These are phyloP conservation scores for Macrobrachium rosenbergii DNA, from an alignment of 1,140 invertebrate species.

Conservation along the genomic window DNA sequence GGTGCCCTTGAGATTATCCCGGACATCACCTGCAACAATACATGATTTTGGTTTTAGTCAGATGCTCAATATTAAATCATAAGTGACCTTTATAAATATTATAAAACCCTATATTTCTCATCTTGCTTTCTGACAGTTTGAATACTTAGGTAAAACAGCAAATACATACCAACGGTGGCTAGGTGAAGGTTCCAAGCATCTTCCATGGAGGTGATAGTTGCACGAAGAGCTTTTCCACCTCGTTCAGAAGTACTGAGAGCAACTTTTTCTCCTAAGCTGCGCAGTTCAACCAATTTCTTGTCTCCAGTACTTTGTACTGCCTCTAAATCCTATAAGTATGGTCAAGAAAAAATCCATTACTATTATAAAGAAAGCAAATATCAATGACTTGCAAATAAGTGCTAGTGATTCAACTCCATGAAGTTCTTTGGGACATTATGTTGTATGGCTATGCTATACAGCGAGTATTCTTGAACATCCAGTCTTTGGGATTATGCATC, in stretches of 20 bases:
- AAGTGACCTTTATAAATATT: neutral
- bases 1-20: slow-evolving; percentile 68
- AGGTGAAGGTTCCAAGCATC: slow-evolving; percentile 78
- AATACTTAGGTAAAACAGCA: neutral
- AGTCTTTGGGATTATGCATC: no score
- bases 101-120: no score
- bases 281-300: slow-evolving; percentile 80
- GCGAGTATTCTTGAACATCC: no score
- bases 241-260: slow-evolving; percentile 83
- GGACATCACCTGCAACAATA: slow-evolving; percentile 43
- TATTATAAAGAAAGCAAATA: neutral
- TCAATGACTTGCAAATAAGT: neutral
- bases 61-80: neutral
- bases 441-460: no score
- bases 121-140: neutral
- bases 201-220: slow-evolving; percentile 66
- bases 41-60: neutral
- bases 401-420: neutral
- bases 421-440: neutral
- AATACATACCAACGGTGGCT: slow-evolving; percentile 75
- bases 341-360: neutral
- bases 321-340: slow-evolving; percentile 74
- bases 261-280: slow-evolving; percentile 78
- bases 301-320: slow-evolving; percentile 80
- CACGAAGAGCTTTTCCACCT: slow-evolving; percentile 69